Base-by-base conservation (phyloP, 1,140 invertebrate genomes). In the Temnothorax nylanderi region DNA sequence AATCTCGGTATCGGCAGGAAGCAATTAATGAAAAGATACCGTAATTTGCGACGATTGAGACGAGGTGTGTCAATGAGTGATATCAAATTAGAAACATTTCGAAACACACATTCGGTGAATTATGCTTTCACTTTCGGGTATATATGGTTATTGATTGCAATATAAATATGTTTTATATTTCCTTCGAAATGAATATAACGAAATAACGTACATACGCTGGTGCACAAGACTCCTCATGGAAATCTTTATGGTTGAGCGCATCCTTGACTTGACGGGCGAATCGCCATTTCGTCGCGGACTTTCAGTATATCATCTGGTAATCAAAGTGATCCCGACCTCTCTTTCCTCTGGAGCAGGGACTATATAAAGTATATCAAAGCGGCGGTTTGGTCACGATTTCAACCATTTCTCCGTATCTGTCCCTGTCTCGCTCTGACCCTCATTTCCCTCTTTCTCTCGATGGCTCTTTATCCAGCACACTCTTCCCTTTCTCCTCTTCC, bases 321-420 rank as follows among this genome's bases (percentile, higher is more conserved):
- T 94, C 93, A 94, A 94, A 94, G 93, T 93, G 92, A 90, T 91
- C 91, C 90, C 87, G 89, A 89, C 91, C 92, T 91, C 93, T 92
- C 69, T 26, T 75, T 86, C 87, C 90, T 71, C 88, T 87, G 84
- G 87, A 90, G 88, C 86, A 86, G 90, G 88, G 89, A 92, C 87
- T 92, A 91, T 93, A 93, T 94, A 94, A 84, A 94, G 92, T 94
- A 93, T 94, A 93, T 94, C 94, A 94, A 94, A 94, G 94, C 92
- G 86, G 87, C 86, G 81, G 89, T 85, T 89, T 88, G 88, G 89
- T 88, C 89, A 89, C 78, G 89, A 88, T 90, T 91, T 88, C 89
- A 86, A 89, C 75, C 78, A 88, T 91, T 91, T 86, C 82, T 72
- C 84, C 86, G 81, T 71, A 84, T 86, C 64, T 67, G 78, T 58